Evolutionary conservation across 2,113 vertebrate genomes (phyloP).

Genomic region (Notothenia coriiceps): DNA sequence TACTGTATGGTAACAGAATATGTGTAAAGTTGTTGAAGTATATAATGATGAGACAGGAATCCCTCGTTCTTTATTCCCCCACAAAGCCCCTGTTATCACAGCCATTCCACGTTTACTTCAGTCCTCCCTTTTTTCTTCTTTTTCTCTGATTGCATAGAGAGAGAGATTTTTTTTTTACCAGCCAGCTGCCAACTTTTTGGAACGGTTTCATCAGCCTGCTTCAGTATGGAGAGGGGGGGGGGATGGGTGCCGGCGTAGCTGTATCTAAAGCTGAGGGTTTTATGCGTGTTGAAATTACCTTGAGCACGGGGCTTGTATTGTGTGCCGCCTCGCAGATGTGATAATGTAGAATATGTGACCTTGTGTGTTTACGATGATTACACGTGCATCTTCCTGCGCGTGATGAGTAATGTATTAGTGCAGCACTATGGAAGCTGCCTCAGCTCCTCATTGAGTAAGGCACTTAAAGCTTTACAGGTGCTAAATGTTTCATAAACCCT

Average conservation of each 20-base stretch:
- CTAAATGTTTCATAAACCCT: slow-evolving; percentile 56
- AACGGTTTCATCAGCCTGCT: slow-evolving; percentile 72
- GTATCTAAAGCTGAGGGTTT: slow-evolving; percentile 24
- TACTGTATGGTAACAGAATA: not conserved
- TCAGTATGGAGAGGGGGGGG: slow-evolving; percentile 11
- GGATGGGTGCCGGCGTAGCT: slow-evolving; percentile 32
- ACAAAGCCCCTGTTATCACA: slow-evolving; percentile 47
- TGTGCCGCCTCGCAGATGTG: slow-evolving; percentile 12
- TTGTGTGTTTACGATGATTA: slow-evolving; percentile 13
- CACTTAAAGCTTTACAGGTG: slow-evolving; percentile 52
- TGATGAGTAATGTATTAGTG: not conserved
- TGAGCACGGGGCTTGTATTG: slow-evolving; percentile 1
- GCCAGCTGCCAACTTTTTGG: slow-evolving; percentile 61
- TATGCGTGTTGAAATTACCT: slow-evolving; percentile 26
- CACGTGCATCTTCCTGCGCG: not conserved
- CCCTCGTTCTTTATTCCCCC: slow-evolving; percentile 38
- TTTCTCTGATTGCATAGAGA: slow-evolving; percentile 48
- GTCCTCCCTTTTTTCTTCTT: slow-evolving; percentile 23
- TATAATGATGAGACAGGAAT: slow-evolving; percentile 60
- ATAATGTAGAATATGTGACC: slow-evolving; percentile 27
- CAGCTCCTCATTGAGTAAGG: slow-evolving; percentile 52
- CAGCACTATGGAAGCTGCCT: slow-evolving; percentile 16
- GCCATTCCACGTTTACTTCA: slow-evolving; percentile 53
- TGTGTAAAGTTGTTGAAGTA: not conserved
- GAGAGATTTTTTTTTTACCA: slow-evolving; percentile 53